Evolutionary conservation across 2,888 invertebrate species (phyloP).

Genomic region (Aethes cnicana): DNA sequence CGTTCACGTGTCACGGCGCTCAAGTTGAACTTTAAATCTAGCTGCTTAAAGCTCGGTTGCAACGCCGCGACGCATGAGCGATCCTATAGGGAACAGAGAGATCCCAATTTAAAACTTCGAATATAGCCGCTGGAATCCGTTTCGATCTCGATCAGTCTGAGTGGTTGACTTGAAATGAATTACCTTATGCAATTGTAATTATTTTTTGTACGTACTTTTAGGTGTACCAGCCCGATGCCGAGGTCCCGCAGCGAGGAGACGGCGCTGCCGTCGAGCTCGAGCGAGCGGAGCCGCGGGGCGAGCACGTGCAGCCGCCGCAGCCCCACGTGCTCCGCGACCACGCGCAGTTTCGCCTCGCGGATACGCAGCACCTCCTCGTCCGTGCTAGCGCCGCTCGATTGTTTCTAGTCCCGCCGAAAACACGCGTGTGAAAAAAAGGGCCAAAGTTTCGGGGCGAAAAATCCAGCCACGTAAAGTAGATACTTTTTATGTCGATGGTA

Average conservation of each 20-base stretch:
- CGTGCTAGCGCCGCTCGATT: slow-evolving; percentile 67
- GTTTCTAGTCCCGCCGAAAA: slow-evolving; percentile 55
- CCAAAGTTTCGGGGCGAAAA: background rate
- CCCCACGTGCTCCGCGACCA: slow-evolving; percentile 85
- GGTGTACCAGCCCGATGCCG: slow-evolving; percentile 83
- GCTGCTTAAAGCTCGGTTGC: no score
- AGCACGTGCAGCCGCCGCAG: slow-evolving; percentile 84
- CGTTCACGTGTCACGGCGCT: no score
- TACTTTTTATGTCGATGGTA: no score
- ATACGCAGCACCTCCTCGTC: slow-evolving; percentile 72
- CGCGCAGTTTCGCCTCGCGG: slow-evolving; percentile 83
- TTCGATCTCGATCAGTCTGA: no score
- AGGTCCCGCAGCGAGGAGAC: slow-evolving; percentile 86
- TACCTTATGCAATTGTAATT: background rate
- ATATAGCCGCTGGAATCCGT: no score
- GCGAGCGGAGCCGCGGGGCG: slow-evolving; percentile 82
- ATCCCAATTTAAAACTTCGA: no score
- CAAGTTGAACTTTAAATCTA: no score
- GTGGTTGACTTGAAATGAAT: no score
- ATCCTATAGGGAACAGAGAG: no score
- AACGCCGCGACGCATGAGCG: no score
- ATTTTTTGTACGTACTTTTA: slow-evolving; percentile 63
- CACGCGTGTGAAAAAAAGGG: background rate
- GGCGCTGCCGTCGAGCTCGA: slow-evolving; percentile 86
- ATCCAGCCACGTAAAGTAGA: no score